Evolutionary conservation across 2,797 vertebrate genomes (phyloP), one percentile per base, ranked within the genome.

Genomic region (Heliangelus exortis): DNA sequence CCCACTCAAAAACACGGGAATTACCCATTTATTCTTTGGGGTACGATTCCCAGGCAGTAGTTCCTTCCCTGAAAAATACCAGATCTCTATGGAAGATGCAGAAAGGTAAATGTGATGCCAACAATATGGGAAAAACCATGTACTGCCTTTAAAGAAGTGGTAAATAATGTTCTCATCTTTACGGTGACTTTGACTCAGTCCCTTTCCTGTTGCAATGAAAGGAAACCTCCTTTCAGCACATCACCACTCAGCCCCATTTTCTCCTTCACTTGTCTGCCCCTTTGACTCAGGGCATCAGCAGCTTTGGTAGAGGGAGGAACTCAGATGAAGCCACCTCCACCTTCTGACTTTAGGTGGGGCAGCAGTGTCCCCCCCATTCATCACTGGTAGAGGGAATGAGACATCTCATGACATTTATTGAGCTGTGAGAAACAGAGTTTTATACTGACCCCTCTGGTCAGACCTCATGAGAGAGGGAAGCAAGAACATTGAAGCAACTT

Each of bases 371-470:
- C 45, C 31, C 53, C 50, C 21, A 22, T 51, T 51, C 4, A 2
- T 22, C 1, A 2, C 19, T 41, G 21, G 31, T 3, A 5, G 26
- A 47, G 31, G 20, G 53, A 50, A 74, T 43, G 43, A 54, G 2
- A 1, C 2, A 0, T 26, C 28, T 41, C 10, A 33, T n/a, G 51
- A 47, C 23, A 34, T 10, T 4, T 39, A 11, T 55, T 28, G 26
- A 3, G 1, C 29, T 29, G 29, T 10, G 39, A 62, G 28, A 36
- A 45, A 47, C 15, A 55, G 2, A 1, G 19, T 19, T 54, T 43
- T 13, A 39, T 39, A 62, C 26, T 57, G 36, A 71, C 26, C n/a
- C n/a, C 14, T 50, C 15, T 2, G 1, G 33, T 59, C 43, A 47
- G 21, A 47, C 9, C 1, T 23, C 2, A 2, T 39, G 41, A 65